phyloP scores from a whole-genome alignment of 53 echinoderm and acorn worm species.

The Apostichopus leukothele region DNA sequence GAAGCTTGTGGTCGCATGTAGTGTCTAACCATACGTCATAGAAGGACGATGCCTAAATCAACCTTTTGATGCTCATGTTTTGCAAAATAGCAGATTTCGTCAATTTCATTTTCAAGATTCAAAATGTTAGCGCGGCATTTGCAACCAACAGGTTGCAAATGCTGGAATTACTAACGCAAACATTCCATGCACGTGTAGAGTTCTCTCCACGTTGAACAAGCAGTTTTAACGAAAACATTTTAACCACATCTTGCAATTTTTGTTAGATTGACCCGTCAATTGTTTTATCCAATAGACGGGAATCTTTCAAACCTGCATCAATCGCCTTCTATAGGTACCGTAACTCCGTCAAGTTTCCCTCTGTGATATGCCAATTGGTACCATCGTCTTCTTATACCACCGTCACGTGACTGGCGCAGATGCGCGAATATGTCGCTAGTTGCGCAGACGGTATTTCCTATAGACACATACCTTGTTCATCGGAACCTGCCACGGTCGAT shows the following conservation, averaged over 20 bases:
- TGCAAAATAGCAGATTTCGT: too few relatives aligned
- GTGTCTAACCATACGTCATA: too few relatives aligned
- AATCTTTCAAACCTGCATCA: background rate
- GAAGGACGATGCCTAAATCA: too few relatives aligned
- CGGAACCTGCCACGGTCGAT: slow-evolving; percentile 7
- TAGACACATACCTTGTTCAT: background rate
- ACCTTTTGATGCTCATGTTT: too few relatives aligned
- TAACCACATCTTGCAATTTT: background rate
- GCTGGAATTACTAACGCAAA: too few relatives aligned
- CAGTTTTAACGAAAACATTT: background rate
- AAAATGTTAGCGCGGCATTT: too few relatives aligned
- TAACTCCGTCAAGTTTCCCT: background rate
- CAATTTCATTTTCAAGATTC: too few relatives aligned
- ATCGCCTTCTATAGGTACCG: background rate
- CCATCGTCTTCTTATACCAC: background rate
- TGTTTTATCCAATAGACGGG: background rate
- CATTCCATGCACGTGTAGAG: background rate
- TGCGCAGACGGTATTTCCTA: background rate
- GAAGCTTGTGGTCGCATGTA: too few relatives aligned
- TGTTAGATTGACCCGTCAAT: background rate
- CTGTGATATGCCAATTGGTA: background rate
- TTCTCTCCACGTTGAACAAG: background rate
- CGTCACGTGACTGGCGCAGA: background rate
- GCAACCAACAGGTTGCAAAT: background rate
- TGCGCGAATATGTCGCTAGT: background rate